Conservation (phyloP, 2,797 vertebrate species). For the Myotis pilosus region DNA sequence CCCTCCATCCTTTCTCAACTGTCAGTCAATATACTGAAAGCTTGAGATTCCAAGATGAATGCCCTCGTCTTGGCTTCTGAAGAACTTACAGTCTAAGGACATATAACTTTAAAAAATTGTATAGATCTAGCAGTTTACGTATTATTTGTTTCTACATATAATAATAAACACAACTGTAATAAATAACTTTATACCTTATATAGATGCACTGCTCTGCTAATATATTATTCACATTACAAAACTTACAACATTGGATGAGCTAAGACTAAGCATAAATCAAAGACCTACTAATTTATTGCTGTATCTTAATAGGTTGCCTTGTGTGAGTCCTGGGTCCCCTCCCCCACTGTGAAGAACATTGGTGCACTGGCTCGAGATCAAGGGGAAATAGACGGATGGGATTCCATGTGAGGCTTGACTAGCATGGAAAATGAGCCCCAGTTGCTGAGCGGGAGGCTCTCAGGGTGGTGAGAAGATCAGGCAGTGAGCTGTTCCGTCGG, state of each 20-base stretch:
- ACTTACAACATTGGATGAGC: background rate
- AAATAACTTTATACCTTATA: constrained; percentile 33
- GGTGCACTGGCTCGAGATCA: background rate
- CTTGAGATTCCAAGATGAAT: background rate
- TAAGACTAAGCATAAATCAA: background rate
- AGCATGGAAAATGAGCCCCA: background rate
- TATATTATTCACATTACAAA: background rate
- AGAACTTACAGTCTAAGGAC: background rate
- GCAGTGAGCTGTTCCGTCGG: no score
- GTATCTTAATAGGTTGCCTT: background rate
- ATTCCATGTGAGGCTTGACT: background rate
- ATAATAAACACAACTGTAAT: background rate
- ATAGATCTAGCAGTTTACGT: background rate
- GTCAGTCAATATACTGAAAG: background rate
- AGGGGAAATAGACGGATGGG: background rate
- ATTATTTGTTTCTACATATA: background rate
- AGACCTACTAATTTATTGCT: background rate
- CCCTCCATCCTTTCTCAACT: background rate
- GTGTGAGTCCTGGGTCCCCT: rapidly evolving
- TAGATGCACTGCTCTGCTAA: background rate
- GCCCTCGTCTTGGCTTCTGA: background rate
- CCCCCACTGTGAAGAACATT: background rate
- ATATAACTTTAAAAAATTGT: background rate
- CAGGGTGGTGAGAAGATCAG: background rate
- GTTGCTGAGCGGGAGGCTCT: background rate